Percentiles rank a stretch among this genome's conserved stretches.
These are phyloP conservation scores for Alexandromys fortis DNA, from an alignment of 2,113 vertebrate species.

Conservation along the genomic window DNA sequence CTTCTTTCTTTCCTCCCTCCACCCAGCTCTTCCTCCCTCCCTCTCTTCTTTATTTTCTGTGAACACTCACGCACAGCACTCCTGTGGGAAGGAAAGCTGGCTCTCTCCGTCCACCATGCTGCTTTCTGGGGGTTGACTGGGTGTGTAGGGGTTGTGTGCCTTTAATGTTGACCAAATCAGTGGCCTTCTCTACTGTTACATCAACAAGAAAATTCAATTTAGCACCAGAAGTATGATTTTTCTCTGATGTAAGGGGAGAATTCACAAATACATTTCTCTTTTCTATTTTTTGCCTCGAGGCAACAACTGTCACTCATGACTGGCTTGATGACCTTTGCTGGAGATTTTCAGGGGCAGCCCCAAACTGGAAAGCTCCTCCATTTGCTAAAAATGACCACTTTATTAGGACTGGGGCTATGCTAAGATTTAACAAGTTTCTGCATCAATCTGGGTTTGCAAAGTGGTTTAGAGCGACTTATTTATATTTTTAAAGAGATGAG, in stretches of 20 bases:
- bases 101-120: neutral
- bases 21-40: neutral
- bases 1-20: neutral
- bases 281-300: neutral
- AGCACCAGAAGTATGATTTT: conserved; percentile 19
- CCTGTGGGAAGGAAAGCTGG: too few relatives aligned
- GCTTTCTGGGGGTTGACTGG: neutral
- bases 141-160: too few relatives aligned
- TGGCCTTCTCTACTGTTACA: neutral
- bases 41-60: neutral
- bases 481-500: conserved; percentile 68
- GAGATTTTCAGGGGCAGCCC: neutral
- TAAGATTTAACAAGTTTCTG: conserved; percentile 58
- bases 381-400: neutral
- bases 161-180: neutral
- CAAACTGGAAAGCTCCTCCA: neutral
- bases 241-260: neutral
- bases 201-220: neutral
- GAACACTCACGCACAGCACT: neutral
- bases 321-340: neutral
- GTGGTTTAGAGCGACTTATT: conserved; percentile 47
- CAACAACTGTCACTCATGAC: neutral
- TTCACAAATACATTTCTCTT: neutral
- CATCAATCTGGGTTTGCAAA: conserved; percentile 69
- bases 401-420: conserved; percentile 26